Evolutionary conservation across 1,140 invertebrate genomes (phyloP), one percentile per base, ranked within the genome.

Genomic region (Meteorus sp.): DNA sequence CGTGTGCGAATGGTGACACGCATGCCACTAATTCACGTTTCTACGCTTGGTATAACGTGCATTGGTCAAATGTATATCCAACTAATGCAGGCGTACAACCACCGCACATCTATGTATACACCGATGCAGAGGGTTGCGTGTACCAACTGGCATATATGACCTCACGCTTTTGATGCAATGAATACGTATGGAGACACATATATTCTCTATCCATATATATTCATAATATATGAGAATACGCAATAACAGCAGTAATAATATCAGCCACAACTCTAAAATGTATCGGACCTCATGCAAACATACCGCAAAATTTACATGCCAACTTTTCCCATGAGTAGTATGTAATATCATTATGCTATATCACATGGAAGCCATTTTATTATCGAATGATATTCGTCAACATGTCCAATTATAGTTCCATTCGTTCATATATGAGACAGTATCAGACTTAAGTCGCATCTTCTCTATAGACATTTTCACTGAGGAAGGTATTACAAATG

Each of bases 21-120:
- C 50, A 52, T 19, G 33, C 29, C 25, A 52, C 50, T 52, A 52
- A 52, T 52, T 52, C 50, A 52, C 50, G 20, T 35, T 19, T 17
- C 43, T 45, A 13, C 20, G 13, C 39, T 1, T 13, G 22, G 43
- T 45, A 23, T 20, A n/a, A 13, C 50, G 11, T 52, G 50, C 37
- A 35, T 52, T 52, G 31, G 50, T 52, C 31, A 52, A 35, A 37
- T 52, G 17, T 29, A 35, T 52, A 33, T 27, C 22, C 19, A 19
- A 37, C 50, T 52, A 37, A 52, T 52, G 50, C 50, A 20, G 33
- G 50, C 31, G 17, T 52, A 35, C n/a, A 52, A 19, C 20, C 50
- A 33, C 50, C 29, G 17, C 6, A 13, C 19, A 13, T 44, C 15
- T 8, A 31, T 23, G n/a, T 48, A 31, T 29, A 17, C 23, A 27